Evolutionary conservation across 2,888 invertebrate species (phyloP).

Genomic region (Nomada fucata): DNA sequence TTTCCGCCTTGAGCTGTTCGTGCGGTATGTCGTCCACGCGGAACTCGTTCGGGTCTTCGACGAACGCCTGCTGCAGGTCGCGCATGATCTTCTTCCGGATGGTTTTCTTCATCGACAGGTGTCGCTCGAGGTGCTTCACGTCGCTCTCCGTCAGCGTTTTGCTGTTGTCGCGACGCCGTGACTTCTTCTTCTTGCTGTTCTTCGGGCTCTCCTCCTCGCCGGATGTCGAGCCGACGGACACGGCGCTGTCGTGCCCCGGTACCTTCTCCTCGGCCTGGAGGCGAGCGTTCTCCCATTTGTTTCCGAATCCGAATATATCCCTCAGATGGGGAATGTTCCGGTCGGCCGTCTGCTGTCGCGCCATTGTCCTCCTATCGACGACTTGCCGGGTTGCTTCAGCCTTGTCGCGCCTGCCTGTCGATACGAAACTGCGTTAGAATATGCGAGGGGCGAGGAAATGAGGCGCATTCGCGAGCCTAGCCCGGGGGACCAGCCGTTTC

Average conservation of each 20-base stretch:
- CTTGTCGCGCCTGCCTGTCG: background rate
- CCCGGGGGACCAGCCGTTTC: no score
- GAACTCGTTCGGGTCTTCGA: slow-evolving; percentile 90
- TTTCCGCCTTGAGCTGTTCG: slow-evolving; percentile 88
- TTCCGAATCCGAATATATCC: slow-evolving; percentile 89
- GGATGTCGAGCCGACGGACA: slow-evolving; percentile 83
- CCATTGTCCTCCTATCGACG: slow-evolving; percentile 67
- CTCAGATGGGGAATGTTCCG: slow-evolving; percentile 91
- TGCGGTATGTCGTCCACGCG: slow-evolving; percentile 89
- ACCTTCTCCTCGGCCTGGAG: slow-evolving; percentile 80
- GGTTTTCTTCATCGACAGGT: slow-evolving; percentile 94
- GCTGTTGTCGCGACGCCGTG: slow-evolving; percentile 89
- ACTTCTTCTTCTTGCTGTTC: slow-evolving; percentile 87
- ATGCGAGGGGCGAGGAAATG: no score
- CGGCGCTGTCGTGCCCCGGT: slow-evolving; percentile 83
- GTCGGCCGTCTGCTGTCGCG: slow-evolving; percentile 87
- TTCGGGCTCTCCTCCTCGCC: slow-evolving; percentile 83
- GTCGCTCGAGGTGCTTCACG: slow-evolving; percentile 91
- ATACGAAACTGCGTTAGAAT: slow-evolving; percentile 5
- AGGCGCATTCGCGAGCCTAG: no score
- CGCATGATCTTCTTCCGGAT: slow-evolving; percentile 94
- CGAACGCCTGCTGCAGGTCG: slow-evolving; percentile 91
- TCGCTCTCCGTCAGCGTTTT: slow-evolving; percentile 88
- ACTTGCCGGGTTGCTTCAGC: background rate
- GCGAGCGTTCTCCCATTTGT: slow-evolving; percentile 81